phyloP scores from a whole-genome alignment of 1,140 invertebrate species.

The Plutomurus gul region DNA sequence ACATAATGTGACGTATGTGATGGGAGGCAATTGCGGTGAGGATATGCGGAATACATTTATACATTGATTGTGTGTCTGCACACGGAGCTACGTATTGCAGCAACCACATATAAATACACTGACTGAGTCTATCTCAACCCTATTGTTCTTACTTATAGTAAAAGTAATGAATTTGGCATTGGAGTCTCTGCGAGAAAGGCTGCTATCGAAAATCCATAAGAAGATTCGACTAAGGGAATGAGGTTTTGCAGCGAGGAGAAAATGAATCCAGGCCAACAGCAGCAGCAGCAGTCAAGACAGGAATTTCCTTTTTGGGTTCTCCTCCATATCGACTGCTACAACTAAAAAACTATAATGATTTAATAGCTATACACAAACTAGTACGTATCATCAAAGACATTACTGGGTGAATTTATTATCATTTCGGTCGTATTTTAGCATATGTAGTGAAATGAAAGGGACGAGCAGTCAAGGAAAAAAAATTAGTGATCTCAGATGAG shows the following conservation, averaged over 20 bases:
- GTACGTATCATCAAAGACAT: slow-evolving; percentile 22
- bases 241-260: neutral
- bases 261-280: neutral
- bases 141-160: slow-evolving; percentile 1
- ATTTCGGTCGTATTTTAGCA: neutral
- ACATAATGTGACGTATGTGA: slow-evolving; percentile 5
- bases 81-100: neutral
- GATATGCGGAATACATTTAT: neutral
- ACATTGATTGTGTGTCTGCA: neutral
- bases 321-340: no score
- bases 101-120: neutral
- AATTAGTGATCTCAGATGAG: neutral
- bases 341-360: slow-evolving; percentile 10
- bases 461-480: neutral
- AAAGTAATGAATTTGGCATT: neutral
- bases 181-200: neutral
- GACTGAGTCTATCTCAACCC: neutral
- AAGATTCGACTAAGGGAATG: neutral
- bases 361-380: neutral
- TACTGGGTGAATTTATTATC: slow-evolving; percentile 12
- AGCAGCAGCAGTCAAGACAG: neutral
- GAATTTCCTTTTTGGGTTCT: no score
- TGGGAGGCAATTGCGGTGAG: neutral
- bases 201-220: slow-evolving; percentile 8
- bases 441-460: no score